phyloP scores from a whole-genome alignment of 2,888 invertebrate genomes.

The Omphaloscelis lunosa region DNA sequence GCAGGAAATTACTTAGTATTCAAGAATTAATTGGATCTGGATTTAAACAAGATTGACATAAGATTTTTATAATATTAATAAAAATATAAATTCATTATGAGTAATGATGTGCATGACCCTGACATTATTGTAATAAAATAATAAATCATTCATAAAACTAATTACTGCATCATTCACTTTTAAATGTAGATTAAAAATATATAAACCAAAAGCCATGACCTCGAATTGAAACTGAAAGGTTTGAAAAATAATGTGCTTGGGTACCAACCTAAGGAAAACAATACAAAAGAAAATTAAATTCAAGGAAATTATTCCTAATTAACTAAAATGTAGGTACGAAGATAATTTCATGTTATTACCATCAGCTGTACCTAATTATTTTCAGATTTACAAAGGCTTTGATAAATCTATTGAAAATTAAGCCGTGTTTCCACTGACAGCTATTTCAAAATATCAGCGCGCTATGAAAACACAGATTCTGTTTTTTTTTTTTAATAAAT shows the following conservation, averaged over 20 bases:
- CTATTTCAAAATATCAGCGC: background rate
- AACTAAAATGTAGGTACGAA: conserved; percentile 9
- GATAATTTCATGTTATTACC: conserved; percentile 22
- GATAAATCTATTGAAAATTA: conserved; percentile 13
- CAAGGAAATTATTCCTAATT: conserved; percentile 8
- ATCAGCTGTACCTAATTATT: conserved; percentile 4
- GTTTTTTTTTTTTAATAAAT: background rate
- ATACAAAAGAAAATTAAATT: conserved; percentile 33
- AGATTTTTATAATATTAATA: background rate
- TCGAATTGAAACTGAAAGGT: conserved; percentile 4
- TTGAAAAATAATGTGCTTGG: conserved; percentile 5
- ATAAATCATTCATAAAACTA: conserved; percentile 8
- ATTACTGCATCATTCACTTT: background rate
- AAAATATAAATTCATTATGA: background rate
- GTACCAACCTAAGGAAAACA: conserved; percentile 1
- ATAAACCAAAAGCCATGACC: background rate
- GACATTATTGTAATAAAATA: background rate
- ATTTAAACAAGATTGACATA: background rate
- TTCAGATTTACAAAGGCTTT: conserved; percentile 16
- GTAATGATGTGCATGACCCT: background rate
- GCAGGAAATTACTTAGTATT: background rate
- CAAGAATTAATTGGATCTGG: background rate
- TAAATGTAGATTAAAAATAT: background rate
- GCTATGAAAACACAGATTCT: background rate
- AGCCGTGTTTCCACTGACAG: background rate